phyloP scores from a whole-genome alignment of 1,140 invertebrate genomes.

The Hycleus phaleratus region DNA sequence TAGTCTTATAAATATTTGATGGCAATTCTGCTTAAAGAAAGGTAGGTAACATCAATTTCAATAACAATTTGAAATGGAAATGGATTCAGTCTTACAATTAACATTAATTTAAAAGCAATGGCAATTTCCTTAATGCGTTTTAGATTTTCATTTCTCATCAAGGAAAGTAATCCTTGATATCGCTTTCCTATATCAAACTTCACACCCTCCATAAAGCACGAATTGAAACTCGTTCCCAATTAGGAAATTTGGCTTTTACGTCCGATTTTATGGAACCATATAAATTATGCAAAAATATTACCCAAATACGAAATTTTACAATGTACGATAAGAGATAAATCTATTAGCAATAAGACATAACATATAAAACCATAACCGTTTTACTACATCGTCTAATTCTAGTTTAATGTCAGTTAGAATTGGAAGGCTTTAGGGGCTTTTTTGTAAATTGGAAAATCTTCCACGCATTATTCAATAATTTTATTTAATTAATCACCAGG shows the following conservation, averaged over 20 bases:
- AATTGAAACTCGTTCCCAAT: constrained; percentile 37
- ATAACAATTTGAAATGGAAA: constrained; percentile 32
- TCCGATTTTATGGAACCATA: constrained; percentile 30
- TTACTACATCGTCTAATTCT: no score
- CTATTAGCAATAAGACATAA: constrained; percentile 10
- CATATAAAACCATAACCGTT: no score
- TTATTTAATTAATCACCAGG: no score
- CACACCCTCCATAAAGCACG: constrained; percentile 37
- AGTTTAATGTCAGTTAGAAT: no score
- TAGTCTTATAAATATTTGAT: constrained; percentile 28
- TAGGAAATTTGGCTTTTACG: constrained; percentile 39
- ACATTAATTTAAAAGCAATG: constrained; percentile 41
- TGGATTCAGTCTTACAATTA: constrained; percentile 34
- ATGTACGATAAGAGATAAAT: constrained; percentile 8
- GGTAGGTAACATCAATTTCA: constrained; percentile 28
- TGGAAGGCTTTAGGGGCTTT: no score
- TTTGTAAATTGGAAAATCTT: no score
- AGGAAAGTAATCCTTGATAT: constrained; percentile 40
- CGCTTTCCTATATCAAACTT: constrained; percentile 40
- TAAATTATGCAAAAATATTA: constrained; percentile 27
- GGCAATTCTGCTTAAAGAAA: constrained; percentile 23
- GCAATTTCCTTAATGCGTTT: constrained; percentile 41
- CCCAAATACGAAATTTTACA: constrained; percentile 11
- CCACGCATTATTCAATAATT: no score
- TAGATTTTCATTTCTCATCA: constrained; percentile 42